Evolutionary conservation across 2,888 invertebrate genomes (phyloP), one percentile per base, ranked within the genome.

Genomic region (Craniophora ligustri): DNA sequence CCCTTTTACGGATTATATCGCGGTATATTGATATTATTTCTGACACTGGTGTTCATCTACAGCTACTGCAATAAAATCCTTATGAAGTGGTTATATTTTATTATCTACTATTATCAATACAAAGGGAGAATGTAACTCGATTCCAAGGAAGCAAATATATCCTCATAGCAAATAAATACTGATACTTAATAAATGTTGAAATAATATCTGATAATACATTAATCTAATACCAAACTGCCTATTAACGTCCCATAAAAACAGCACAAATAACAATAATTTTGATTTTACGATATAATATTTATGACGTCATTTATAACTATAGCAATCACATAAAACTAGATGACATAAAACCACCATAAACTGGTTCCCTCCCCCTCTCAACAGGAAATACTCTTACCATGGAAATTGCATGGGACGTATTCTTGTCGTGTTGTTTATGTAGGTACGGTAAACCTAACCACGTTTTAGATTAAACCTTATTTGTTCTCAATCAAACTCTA

Each of bases 401-500:
- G 57, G 69, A 76, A 67, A 74, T 72, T 70, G 67, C 75, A 76
- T 58, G 75, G 67, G 38, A 41, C 21, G 31, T 23, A 41, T 47
- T 51, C 30, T 41, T 50, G 66, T 14, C 41, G 41, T 50, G 23
- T 42, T 16, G 39, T 35, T 59, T 34, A 45, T 50, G 49, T 53
- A 54, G 26, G 40, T 42, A 55, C 23, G 21, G 18, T 30, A 15
- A n/a, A 4, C 30, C 41, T 11, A 10, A 34, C 34, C 11, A 10
- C 30, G 11, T 35, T 18, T 15, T 38, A 42, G 15, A 31, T 36
- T 13, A 28, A 18, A 50, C 40, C 35, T 35, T 56, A 34, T 10
- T 2, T 6, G 0, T n/a, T 15, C 1, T 1, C 3, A 0, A n/a
- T 30, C 39, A 44, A 16, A 44, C 38, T 13, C 23, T 35, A 35